Evolutionary conservation across 2,797 vertebrate genomes (phyloP).

Genomic region (Syngnathus rostellatus): DNA sequence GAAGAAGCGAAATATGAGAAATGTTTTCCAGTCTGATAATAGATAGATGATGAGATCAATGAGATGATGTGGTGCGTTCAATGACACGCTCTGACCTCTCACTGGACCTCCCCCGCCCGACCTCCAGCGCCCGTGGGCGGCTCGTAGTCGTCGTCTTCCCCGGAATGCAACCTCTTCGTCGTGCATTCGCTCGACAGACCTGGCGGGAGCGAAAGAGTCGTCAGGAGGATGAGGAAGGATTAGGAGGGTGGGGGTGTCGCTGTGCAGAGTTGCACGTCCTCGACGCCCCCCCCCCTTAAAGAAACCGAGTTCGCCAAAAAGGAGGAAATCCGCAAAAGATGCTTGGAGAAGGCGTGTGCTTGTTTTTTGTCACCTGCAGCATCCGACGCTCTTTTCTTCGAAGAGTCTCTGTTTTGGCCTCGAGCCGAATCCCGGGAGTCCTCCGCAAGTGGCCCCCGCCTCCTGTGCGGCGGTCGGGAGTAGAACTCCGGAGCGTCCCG

Average conservation of each 20-base stretch:
- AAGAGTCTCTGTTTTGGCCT: conserved; percentile 3
- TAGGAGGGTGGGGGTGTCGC: no score
- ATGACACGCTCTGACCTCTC: conserved; percentile 14
- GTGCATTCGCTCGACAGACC: conserved; percentile 42
- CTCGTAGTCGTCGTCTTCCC: conserved; percentile 63
- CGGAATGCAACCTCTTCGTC: conserved; percentile 75
- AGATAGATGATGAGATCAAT: not conserved
- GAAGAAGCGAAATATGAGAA: not conserved
- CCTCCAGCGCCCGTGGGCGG: conserved; percentile 19
- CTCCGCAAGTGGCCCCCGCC: not conserved
- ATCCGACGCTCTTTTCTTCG: not conserved
- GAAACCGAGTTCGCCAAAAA: not conserved
- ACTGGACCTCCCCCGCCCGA: conserved; percentile 18
- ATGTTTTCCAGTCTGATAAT: not conserved
- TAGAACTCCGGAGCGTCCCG: conserved; percentile 81
- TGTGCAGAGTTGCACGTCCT: not conserved
- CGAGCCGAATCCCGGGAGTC: not conserved
- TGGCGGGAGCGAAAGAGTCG: conserved; percentile 22
- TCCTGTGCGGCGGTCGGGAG: conserved; percentile 51
- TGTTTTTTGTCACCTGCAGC: conserved; percentile 1
- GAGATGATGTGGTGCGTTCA: not conserved
- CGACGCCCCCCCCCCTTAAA: not conserved
- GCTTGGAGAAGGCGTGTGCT: not conserved
- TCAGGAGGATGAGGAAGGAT: not conserved
- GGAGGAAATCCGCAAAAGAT: not conserved